Conservation (phyloP, 2,113 vertebrate species). For the Hoplias malabaricus region DNA sequence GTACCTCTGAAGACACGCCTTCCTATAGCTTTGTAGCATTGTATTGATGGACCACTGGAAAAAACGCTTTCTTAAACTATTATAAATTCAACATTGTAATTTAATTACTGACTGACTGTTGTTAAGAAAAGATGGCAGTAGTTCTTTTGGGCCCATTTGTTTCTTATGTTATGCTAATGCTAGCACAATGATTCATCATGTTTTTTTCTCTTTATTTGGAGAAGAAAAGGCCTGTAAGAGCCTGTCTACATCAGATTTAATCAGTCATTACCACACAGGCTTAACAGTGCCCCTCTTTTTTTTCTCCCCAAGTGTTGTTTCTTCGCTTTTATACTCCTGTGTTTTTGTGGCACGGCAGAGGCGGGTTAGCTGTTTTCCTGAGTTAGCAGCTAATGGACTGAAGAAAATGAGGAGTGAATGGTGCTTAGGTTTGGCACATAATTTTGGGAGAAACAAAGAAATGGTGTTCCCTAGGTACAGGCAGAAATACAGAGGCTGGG, state of each 20-base stretch:
- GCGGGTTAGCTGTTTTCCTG: not conserved
- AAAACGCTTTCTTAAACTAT: too few species aligned
- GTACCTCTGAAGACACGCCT: too few species aligned
- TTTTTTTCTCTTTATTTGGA: not conserved
- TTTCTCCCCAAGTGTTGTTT: not conserved
- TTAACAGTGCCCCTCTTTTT: not conserved
- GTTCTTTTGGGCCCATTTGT: not conserved
- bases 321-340: not conserved
- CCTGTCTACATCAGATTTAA: conserved; percentile 33
- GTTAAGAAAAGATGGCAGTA: not conserved
- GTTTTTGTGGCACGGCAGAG: not conserved
- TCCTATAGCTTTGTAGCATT: too few species aligned
- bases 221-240: conserved; percentile 24
- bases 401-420: not conserved
- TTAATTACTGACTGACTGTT: too few species aligned
- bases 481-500: not conserved
- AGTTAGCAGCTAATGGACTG: not conserved
- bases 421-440: not conserved
- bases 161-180: conserved; percentile 34
- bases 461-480: not conserved
- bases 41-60: too few species aligned
- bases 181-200: conserved; percentile 41
- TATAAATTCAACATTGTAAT: too few species aligned
- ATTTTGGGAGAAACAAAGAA: not conserved
- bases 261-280: not conserved